These are phyloP conservation scores for Brachyrhaphis roseni DNA, from an alignment of 2,797 vertebrate species.

Conservation along the genomic window DNA sequence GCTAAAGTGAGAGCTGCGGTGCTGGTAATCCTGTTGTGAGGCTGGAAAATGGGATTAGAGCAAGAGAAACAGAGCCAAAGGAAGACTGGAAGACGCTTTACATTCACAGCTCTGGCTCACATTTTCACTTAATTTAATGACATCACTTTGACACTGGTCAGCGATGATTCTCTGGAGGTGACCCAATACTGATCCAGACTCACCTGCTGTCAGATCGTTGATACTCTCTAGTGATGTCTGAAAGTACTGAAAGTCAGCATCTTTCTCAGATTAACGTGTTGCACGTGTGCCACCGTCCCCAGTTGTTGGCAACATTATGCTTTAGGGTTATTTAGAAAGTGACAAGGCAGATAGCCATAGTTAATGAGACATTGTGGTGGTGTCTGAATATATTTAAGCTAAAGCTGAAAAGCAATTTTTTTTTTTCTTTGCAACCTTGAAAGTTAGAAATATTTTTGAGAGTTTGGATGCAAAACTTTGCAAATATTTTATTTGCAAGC, in stretches of 20 bases:
- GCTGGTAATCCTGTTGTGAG: slow-evolving; percentile 80
- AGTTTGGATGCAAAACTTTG: slow-evolving; percentile 22
- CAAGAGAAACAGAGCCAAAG: slow-evolving; percentile 59
- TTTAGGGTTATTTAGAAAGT: neutral
- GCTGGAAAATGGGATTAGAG: slow-evolving; percentile 81
- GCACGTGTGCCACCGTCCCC: neutral
- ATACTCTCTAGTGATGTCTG: slow-evolving; percentile 21
- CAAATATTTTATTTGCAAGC: slow-evolving; percentile 11
- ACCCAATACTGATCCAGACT: slow-evolving; percentile 4
- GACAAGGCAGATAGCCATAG: neutral
- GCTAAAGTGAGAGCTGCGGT: slow-evolving; percentile 64
- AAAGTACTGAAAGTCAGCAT: neutral
- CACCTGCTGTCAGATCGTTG: neutral
- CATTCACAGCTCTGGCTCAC: slow-evolving; percentile 56
- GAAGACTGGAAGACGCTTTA: slow-evolving; percentile 49
- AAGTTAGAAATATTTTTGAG: slow-evolving; percentile 26
- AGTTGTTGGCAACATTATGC: neutral
- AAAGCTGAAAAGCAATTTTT: neutral
- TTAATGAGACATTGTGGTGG: neutral
- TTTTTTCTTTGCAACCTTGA: neutral
- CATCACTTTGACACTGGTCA: slow-evolving; percentile 42
- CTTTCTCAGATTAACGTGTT: neutral
- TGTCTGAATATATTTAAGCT: slow-evolving; percentile 32
- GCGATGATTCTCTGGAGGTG: slow-evolving; percentile 27
- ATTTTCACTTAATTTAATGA: slow-evolving; percentile 62